Evolutionary conservation across 2,113 vertebrate species (phyloP).

Genomic region (Jaculus jaculus): DNA sequence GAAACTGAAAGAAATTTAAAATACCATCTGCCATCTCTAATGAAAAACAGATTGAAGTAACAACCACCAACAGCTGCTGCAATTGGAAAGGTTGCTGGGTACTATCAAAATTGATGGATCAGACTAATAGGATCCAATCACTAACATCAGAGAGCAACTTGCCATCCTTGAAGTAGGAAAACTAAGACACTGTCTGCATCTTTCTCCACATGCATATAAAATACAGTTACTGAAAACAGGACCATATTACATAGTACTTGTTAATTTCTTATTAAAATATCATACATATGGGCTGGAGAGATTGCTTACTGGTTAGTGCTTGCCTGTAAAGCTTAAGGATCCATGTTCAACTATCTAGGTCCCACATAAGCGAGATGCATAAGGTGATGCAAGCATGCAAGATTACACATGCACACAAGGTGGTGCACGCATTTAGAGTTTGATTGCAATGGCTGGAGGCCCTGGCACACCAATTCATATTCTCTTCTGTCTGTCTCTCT

Average conservation of each 20-base stretch:
- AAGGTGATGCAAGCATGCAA: too few relatives aligned
- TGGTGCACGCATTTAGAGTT: too few relatives aligned
- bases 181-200: too few relatives aligned
- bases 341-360: too few relatives aligned
- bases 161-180: not conserved
- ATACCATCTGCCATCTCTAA: not conserved
- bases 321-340: too few relatives aligned
- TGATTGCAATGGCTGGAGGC: too few relatives aligned
- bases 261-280: not conserved
- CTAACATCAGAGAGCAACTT: not conserved
- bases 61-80: not conserved
- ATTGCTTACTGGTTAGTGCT: too few relatives aligned
- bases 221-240: not conserved
- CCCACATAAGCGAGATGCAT: too few relatives aligned
- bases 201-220: not conserved
- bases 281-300: not conserved
- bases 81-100: not conserved
- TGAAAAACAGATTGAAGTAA: not conserved
- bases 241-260: not conserved
- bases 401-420: too few relatives aligned
- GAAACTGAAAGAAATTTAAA: not conserved
- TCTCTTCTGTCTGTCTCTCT: not conserved
- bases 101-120: not conserved
- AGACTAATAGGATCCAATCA: not conserved
- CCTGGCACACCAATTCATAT: not conserved